Conservation (phyloP, 2,888 invertebrate species). For the Scotopteryx bipunctaria region DNA sequence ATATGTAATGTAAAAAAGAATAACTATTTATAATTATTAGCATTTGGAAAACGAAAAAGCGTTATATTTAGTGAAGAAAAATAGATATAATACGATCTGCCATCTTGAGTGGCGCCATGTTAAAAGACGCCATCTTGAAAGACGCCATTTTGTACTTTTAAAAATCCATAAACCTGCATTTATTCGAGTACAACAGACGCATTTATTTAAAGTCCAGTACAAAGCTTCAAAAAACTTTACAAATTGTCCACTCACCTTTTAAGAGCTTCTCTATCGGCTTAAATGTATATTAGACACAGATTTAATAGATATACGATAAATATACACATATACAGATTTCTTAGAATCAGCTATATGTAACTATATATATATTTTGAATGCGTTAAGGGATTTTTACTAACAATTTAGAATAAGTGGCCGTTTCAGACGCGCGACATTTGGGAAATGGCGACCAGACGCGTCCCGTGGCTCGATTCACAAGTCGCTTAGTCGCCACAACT, state of each 20-base stretch:
- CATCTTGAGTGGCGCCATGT: slow-evolving; percentile 16
- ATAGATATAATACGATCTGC: background rate
- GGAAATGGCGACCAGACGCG: slow-evolving; percentile 55
- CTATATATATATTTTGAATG: slow-evolving; percentile 81
- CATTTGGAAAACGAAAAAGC: slow-evolving; percentile 1
- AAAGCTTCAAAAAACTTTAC: slow-evolving; percentile 54
- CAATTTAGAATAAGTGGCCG: slow-evolving; percentile 76
- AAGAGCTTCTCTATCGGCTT: slow-evolving; percentile 80
- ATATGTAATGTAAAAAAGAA: too few species aligned
- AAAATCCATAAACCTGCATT: slow-evolving; percentile 19
- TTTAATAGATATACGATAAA: slow-evolving; percentile 75
- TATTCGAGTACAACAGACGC: slow-evolving; percentile 30
- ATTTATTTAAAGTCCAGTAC: slow-evolving; percentile 45
- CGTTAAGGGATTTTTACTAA: slow-evolving; percentile 82
- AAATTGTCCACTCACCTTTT: slow-evolving; percentile 66
- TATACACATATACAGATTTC: slow-evolving; percentile 72
- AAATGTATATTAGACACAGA: slow-evolving; percentile 81
- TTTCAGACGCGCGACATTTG: slow-evolving; percentile 52
- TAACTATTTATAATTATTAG: background rate
- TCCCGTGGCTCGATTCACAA: slow-evolving; percentile 27
- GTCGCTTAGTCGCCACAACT: background rate
- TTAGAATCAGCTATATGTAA: slow-evolving; percentile 72
- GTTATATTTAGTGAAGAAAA: background rate
- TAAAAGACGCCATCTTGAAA: background rate
- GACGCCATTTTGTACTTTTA: slow-evolving; percentile 43